These are phyloP conservation scores for Urocynchramus pylzowi DNA, from an alignment of 2,113 vertebrate genomes.

Conservation along the genomic window DNA sequence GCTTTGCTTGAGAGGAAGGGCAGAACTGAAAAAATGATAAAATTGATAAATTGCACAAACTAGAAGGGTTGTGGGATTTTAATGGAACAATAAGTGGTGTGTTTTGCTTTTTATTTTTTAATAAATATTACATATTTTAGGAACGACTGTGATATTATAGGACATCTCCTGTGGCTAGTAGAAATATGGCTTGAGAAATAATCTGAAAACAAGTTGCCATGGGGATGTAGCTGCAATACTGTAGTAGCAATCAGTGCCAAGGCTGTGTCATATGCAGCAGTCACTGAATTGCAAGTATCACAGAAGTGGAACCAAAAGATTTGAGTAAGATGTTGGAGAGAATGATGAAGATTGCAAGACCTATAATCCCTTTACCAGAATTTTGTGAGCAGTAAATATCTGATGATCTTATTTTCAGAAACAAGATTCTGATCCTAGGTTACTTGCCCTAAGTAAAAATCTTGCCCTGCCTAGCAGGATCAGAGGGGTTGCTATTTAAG, in stretches of 20 bases:
- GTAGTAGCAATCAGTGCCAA: not conserved
- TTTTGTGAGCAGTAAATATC: not conserved
- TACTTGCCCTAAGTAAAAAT: not conserved
- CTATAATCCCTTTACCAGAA: not conserved
- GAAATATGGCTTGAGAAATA: not conserved
- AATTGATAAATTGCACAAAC: not conserved
- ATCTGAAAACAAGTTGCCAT: not conserved
- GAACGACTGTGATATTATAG: not conserved
- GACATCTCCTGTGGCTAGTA: not conserved
- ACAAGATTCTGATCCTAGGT: not conserved
- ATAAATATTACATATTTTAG: not conserved
- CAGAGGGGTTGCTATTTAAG: not conserved
- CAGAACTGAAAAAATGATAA: not conserved
- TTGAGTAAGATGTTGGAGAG: not conserved
- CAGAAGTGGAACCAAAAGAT: not conserved
- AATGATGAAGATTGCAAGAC: not conserved
- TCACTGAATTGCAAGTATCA: not conserved
- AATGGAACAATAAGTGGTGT: not conserved
- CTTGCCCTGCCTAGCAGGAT: not conserved
- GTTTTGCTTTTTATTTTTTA: not conserved
- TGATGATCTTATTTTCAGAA: not conserved
- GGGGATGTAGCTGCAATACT: not conserved
- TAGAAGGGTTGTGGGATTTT: not conserved
- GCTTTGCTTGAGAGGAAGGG: not conserved
- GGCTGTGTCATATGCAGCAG: not conserved